phyloP scores from a whole-genome alignment of 1,140 invertebrate species.

The Chironomus striatipennis region DNA sequence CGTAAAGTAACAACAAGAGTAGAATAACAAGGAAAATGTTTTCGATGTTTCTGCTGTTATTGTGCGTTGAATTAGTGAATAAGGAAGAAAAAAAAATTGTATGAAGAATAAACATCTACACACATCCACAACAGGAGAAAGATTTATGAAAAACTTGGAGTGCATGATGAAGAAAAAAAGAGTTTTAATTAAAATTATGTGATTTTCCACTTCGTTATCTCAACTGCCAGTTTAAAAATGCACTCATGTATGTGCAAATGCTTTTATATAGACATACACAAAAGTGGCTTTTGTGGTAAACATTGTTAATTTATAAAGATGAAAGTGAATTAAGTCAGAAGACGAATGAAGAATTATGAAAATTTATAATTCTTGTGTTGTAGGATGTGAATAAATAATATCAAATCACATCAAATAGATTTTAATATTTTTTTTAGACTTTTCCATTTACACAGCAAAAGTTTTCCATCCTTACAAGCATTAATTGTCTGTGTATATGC shows the following conservation, averaged over 20 bases:
- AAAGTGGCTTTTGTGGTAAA: not conserved
- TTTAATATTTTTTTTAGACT: too few species aligned
- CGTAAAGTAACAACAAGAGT: not conserved
- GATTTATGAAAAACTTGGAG: too few species aligned
- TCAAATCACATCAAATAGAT: too few species aligned
- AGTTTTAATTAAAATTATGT: not conserved
- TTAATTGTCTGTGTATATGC: too few species aligned
- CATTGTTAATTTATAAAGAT: not conserved
- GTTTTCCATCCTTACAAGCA: too few species aligned
- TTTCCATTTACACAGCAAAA: too few species aligned
- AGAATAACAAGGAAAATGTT: not conserved
- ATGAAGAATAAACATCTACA: too few species aligned
- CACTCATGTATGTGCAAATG: not conserved
- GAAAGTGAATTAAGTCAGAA: too few species aligned
- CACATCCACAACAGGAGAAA: too few species aligned
- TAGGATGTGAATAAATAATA: too few species aligned
- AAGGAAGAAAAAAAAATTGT: not conserved
- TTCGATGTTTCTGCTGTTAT: not conserved
- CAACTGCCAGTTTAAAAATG: not conserved
- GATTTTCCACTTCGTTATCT: not conserved
- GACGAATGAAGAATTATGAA: too few species aligned
- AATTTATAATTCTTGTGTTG: too few species aligned
- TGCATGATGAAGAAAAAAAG: not conserved
- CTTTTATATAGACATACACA: not conserved
- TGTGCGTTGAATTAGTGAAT: not conserved